Evolutionary conservation across 1,140 invertebrate genomes (phyloP), one percentile per base, ranked within the genome.

Genomic region (Heliconius hermathena): DNA sequence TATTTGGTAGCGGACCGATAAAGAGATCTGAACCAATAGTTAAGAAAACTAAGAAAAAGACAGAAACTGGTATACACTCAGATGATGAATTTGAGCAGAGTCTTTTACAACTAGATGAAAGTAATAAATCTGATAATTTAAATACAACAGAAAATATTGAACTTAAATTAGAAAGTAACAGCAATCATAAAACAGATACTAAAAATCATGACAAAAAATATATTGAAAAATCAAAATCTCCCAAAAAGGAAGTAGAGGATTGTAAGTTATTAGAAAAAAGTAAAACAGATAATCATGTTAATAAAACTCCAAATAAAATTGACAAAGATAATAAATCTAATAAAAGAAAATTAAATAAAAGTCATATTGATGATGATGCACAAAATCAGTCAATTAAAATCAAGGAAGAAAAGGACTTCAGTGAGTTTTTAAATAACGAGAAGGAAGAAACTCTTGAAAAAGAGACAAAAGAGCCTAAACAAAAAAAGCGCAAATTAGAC

Each of bases 21-120:
- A 92, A 94, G 81, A 91, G 95, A 83, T 90, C 91, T 60, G 89
- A 94, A 81, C 85, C 90, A 74, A 70, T 93, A 81, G 87, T 91
- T 6, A 94, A 93, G 73, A 94, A 88, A 84, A 80, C 84, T 54
- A 90, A 91, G 77, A 93, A 91, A 49, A 89, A 93, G 77, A 93
- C 95, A 54, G 95, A 96, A 91, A 83, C 91, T 73, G 95, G 95
- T 79, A 95, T 96, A 75, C 96, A 97, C 86, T 95, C 95, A 78
- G 96, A 97, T 95, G 95, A 96, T 74, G 96, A 97, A 82, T 97
- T 97, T 92, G 95, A 96, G 85, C 95, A 95, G 83, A 96, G 96
- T 36, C 88, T 97, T 20, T 85, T 95, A 79, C 95, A 97, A 85
- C 87, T 97, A 60, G 96, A 97, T 85, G 84, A 84, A 73, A 75